These are phyloP conservation scores for Ascaphus truei DNA, from an alignment of 2,113 vertebrate genomes.

Conservation along the genomic window DNA sequence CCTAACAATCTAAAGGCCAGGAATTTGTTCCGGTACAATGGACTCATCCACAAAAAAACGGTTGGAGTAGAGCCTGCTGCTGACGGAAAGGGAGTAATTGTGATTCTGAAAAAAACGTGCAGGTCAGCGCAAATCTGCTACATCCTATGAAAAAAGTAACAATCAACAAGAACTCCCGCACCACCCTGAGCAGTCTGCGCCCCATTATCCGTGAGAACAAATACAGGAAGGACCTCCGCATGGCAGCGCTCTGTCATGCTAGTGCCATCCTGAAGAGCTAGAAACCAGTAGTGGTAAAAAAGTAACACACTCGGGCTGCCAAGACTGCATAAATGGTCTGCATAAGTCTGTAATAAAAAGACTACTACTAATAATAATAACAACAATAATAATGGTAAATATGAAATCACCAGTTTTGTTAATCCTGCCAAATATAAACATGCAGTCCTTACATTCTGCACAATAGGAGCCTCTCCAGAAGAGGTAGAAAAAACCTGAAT, in stretches of 20 bases:
- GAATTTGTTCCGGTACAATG: slow-evolving; percentile 88
- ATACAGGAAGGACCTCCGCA: slow-evolving; percentile 80
- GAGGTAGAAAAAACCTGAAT: too few relatives aligned
- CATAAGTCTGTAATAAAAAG: too few relatives aligned
- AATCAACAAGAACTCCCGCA: slow-evolving; percentile 84
- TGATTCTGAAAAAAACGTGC: slow-evolving; percentile 80
- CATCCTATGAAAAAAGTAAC: slow-evolving; percentile 75
- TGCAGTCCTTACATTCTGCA: too few relatives aligned
- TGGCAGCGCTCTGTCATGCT: slow-evolving; percentile 82
- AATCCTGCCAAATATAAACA: too few relatives aligned
- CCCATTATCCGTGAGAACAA: slow-evolving; percentile 86
- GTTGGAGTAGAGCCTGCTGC: slow-evolving; percentile 83
- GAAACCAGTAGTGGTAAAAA: slow-evolving; percentile 85
- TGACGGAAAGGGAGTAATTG: slow-evolving; percentile 81
- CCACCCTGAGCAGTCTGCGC: slow-evolving; percentile 79
- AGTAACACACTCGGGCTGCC: slow-evolving; percentile 76
- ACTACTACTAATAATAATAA: too few relatives aligned
- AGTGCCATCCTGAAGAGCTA: slow-evolving; percentile 85
- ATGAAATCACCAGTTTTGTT: too few relatives aligned
- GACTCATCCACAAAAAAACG: slow-evolving; percentile 84
- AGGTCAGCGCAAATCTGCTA: slow-evolving; percentile 77
- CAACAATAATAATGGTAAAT: too few relatives aligned
- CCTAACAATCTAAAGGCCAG: slow-evolving; percentile 84
- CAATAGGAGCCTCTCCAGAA: too few relatives aligned
- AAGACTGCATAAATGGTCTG: slow-evolving; percentile 74